Evolutionary conservation across 2,113 vertebrate genomes (phyloP).

Genomic region (Philantomba maxwellii): DNA sequence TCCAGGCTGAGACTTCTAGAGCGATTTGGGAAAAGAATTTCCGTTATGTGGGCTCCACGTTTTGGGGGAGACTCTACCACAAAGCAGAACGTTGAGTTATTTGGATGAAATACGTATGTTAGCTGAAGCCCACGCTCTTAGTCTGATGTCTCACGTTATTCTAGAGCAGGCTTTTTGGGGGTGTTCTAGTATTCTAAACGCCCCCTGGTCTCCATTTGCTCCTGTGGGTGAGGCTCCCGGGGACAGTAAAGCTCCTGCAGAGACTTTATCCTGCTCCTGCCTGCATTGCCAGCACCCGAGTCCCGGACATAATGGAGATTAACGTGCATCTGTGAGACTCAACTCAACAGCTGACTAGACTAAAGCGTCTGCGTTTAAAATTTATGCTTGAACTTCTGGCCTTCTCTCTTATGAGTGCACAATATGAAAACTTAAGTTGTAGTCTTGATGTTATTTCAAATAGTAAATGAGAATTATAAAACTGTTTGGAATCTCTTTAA

Average conservation of each 20-base stretch:
- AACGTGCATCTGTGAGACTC: not conserved
- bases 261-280: not conserved
- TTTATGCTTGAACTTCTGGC: not conserved
- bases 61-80: not conserved
- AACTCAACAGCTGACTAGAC: not conserved
- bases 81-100: conserved; percentile 17
- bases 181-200: not conserved
- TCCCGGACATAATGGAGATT: not conserved
- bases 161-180: not conserved
- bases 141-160: not conserved
- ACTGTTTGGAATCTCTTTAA: not conserved
- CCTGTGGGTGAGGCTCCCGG: not conserved
- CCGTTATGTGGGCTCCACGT: not conserved
- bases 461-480: not conserved
- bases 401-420: not conserved
- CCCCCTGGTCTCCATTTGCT: not conserved
- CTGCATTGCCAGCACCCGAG: not conserved
- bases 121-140: not conserved
- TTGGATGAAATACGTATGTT: not conserved
- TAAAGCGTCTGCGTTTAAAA: not conserved
- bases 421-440: not conserved
- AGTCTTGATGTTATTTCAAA: not conserved
- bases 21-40: conserved; percentile 2
- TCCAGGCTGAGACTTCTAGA: not conserved
- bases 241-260: not conserved